Base-by-base conservation (phyloP, 2,888 invertebrate genomes). In the Hartigia nigra region DNA sequence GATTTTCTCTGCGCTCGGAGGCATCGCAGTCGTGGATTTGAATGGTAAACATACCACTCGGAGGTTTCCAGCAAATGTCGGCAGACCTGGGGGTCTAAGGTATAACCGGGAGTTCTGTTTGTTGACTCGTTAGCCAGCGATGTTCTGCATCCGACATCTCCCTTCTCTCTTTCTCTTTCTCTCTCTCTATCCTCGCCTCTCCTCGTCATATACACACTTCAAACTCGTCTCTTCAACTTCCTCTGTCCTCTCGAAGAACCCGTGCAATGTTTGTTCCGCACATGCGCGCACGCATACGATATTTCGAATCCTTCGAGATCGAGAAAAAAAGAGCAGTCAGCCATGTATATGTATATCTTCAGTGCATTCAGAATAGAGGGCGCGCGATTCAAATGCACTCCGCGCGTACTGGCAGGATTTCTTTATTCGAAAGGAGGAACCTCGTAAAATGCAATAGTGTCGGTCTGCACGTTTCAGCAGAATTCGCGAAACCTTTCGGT, bases 121-220 rank as follows among this genome's bases (percentile, higher is more conserved):
- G 75, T 36, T 36, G 75, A 75, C 75, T 75, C 75, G 75, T 75
- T 75, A 75, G 75, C 37, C 75, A 75, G 36, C 34, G 37, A 36
- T 34, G 75, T 75, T 75, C 75, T 75, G 75, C 75, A 75, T 75
- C 34, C 37, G 75, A 36, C 37, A 36, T 75, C 35, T 34, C 75
- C 36, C 23, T 12, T 75, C 70, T 31, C 14, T 31, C 12, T 31
- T 31, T 31, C 4, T 23, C 23, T 12, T 12, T 75, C 70, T 31
- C 14, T 31, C 12, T 31, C 12, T 31, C 4, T 23, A 12, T 12
- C 31, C 72, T 31, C 72, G 4, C 31, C 23, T 31, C 72, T 72
- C 31, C 31, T 34, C 31, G 72, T 55, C 55, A 9, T 55, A 23
- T 9, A 55, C 55, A 36, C 37, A 75, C 34, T 36, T 32, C 74